phyloP scores from a whole-genome alignment of 2,113 vertebrate species.

The Anoura caudifer region DNA sequence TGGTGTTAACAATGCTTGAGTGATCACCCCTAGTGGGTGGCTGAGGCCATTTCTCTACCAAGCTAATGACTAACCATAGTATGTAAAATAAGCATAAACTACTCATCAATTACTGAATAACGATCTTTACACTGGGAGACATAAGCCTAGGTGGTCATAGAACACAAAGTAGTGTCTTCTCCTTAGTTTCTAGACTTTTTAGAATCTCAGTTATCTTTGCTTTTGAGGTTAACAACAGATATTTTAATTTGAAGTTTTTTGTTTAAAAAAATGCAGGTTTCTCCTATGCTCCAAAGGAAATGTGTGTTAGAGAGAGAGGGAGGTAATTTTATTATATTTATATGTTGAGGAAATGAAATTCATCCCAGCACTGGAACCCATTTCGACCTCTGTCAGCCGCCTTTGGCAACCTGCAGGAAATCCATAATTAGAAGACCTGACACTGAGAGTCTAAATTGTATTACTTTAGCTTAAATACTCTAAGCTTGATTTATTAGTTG shows the following conservation, averaged over 20 bases:
- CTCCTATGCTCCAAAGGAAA: background rate
- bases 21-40: background rate
- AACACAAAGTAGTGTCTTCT: background rate
- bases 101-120: background rate
- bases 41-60: background rate
- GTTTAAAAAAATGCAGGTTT: background rate
- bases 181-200: background rate
- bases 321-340: background rate
- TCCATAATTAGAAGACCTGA: background rate
- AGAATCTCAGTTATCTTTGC: background rate
- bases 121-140: background rate
- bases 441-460: background rate
- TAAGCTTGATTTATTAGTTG: background rate
- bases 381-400: background rate
- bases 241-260: background rate
- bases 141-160: background rate
- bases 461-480: background rate
- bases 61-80: background rate
- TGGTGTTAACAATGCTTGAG: background rate
- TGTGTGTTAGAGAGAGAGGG: background rate
- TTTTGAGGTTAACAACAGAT: background rate
- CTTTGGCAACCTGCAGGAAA: background rate
- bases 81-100: background rate
- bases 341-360: background rate
- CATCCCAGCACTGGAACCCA: background rate